phyloP scores from a whole-genome alignment of 2,888 invertebrate genomes.

The Deilephila elpenor region DNA sequence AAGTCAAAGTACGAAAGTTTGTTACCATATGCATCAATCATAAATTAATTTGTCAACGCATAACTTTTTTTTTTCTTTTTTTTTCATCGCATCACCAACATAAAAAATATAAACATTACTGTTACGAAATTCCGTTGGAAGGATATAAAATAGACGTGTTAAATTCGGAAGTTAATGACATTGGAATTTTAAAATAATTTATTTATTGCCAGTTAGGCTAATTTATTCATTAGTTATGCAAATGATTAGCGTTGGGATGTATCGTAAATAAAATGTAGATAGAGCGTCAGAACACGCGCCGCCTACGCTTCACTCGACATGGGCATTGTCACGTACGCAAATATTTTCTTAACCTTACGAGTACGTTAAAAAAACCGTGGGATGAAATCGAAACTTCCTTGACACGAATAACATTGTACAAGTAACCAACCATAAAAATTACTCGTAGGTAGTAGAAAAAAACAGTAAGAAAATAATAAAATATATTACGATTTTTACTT shows the following conservation, averaged over 20 bases:
- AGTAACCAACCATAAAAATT: background rate
- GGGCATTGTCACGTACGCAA: constrained; percentile 23
- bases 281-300: background rate
- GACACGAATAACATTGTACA: background rate
- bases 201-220: background rate
- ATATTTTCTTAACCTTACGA: constrained; percentile 21
- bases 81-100: no score
- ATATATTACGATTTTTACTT: no score
- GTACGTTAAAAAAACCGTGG: background rate
- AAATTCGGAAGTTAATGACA: background rate
- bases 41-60: no score
- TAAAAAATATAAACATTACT: no score
- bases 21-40: no score
- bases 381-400: background rate
- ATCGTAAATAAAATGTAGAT: constrained; percentile 11
- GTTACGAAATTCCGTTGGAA: background rate
- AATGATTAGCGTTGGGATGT: background rate
- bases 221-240: constrained; percentile 13
- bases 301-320: constrained; percentile 1
- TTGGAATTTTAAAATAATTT: background rate
- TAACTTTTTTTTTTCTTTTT: no score
- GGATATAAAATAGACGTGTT: background rate
- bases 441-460: background rate
- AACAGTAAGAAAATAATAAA: no score
- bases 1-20: no score